Evolutionary conservation across 2,113 vertebrate genomes (phyloP).

Genomic region (Sinocyclocheilus maitianheensis): DNA sequence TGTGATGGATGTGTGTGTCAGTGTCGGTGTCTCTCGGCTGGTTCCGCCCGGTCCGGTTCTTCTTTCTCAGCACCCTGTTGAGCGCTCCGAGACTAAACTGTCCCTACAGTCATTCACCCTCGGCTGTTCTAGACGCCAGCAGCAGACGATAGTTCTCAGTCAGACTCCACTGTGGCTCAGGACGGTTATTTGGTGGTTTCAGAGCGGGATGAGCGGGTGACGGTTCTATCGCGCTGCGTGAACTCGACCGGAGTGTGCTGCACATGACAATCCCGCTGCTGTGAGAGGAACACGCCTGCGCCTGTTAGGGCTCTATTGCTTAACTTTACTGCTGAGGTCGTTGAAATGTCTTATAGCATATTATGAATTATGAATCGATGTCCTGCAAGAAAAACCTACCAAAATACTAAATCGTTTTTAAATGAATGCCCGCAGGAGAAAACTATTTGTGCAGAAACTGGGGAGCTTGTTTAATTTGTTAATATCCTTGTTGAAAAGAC

Average conservation of each 20-base stretch:
- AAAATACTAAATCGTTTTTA: not conserved
- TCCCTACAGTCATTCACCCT: not conserved
- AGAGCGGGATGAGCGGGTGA: constrained; percentile 12
- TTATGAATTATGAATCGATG: not conserved
- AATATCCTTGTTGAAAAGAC: not conserved
- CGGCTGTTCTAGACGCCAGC: not conserved
- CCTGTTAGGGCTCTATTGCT: not conserved
- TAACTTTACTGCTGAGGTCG: constrained; percentile 17
- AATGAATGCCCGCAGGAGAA: not conserved
- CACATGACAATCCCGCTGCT: constrained; percentile 7
- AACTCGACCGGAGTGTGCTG: constrained; percentile 18
- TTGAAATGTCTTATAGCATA: not conserved
- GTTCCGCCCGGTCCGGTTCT: constrained; percentile 40
- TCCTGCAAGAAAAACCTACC: not conserved
- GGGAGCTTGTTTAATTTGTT: not conserved
- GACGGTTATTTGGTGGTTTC: not conserved
- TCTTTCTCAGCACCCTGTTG: constrained; percentile 37
- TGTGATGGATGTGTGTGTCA: constrained; percentile 14
- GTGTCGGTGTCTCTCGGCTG: not conserved
- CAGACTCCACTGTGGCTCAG: not conserved
- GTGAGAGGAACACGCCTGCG: constrained; percentile 1
- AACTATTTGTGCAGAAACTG: not conserved
- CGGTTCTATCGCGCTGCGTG: not conserved
- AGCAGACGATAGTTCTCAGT: not conserved
- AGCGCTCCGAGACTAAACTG: constrained; percentile 23